Base-by-base conservation (phyloP, 2,888 invertebrate species). In the Matsumyia berberina region DNA sequence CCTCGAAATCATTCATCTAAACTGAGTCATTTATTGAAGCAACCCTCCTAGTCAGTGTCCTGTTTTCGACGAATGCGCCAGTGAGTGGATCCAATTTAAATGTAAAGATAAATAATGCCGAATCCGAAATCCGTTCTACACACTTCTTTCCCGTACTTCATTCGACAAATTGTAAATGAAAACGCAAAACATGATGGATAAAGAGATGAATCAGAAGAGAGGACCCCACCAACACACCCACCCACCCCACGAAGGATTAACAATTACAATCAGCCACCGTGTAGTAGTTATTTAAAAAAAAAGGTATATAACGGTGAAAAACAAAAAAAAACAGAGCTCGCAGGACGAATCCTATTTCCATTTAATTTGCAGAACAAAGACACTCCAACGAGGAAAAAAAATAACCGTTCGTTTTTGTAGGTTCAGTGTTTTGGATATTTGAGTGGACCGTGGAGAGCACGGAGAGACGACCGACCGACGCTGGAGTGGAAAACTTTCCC, bases 341-440 rank as follows among this genome's bases (percentile, higher is more conserved):
- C 46, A 55, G 62, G 53, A 83, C 67, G 72, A 73, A 62, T 69
- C 31, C 51, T 64, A 69, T 79, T 83, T 83, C 79, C 67, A 74
- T 83, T 83, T 69, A 79, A 79, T 83, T 83, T 83, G n/a, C 39
- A 44, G 44, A 82, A 78, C 66, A 73, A 78, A 64, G 57, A 49
- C 33, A 24, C 17, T 66, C 31, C 39, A 58, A 37, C 17, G 46
- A 29, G 53, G 33, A 12, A 24, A 44, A 33, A 73, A 39, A 57
- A 44, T 17, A 44, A 17, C 3, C 31, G 19, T 31, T 44, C 35
- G 17, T 55, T 53, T 19, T 29, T 51, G 31, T 37, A 57, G 77
- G 55, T 37, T 66, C 19, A 49, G 57, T 60, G 70, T 73, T 83
- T 83, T 67, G 37, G 29, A 62, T 55, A 55, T 62, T 53, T 60